phyloP scores from a whole-genome alignment of 92 coral and sea anemone species.

The Chrysogorgia sp. region DNA sequence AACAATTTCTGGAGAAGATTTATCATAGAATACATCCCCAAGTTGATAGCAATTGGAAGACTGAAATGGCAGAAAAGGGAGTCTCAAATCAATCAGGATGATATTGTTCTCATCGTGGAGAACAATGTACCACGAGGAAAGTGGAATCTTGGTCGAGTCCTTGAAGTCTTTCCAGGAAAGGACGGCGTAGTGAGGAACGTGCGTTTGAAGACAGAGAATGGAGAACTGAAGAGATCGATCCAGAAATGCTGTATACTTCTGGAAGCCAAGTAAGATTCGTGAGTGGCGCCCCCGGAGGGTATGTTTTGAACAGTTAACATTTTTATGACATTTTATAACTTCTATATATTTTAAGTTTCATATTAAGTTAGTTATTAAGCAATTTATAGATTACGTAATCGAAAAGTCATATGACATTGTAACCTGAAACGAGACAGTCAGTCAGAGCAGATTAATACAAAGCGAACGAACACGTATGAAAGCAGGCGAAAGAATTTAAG shows the following conservation, averaged over 20 bases:
- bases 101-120: constrained; percentile 57
- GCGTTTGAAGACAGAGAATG: constrained; percentile 37
- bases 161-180: constrained; percentile 38
- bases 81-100: constrained; percentile 42
- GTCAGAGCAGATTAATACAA: no score
- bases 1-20: constrained; percentile 57
- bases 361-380: no score
- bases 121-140: constrained; percentile 53
- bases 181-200: constrained; percentile 54
- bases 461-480: no score
- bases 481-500: no score
- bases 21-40: constrained; percentile 33
- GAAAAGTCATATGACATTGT: no score
- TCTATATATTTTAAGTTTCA: no score
- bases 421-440: no score
- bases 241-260: constrained; percentile 50
- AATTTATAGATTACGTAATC: no score
- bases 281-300: no score
- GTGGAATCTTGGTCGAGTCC: constrained; percentile 54
- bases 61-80: constrained; percentile 39
- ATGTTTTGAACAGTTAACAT: no score
- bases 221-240: constrained; percentile 40
- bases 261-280: constrained; percentile 36
- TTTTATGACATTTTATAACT: no score
- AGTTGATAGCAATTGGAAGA: constrained; percentile 20